Percentiles rank a stretch among this genome's conserved stretches.
These are phyloP conservation scores for Rostratula benghalensis DNA, from an alignment of 2,113 vertebrate species.

Conservation along the genomic window DNA sequence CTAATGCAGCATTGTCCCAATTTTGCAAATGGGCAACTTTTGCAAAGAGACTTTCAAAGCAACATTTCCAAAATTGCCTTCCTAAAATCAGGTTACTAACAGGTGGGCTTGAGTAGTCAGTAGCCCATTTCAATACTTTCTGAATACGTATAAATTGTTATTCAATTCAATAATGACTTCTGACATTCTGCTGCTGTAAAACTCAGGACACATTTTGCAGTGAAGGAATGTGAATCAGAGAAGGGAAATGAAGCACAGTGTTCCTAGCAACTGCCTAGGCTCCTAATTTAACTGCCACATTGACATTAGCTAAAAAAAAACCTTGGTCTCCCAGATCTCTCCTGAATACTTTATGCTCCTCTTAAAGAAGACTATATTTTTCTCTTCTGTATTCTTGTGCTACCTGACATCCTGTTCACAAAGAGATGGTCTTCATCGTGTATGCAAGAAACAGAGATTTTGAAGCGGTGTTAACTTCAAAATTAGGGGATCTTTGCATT, in stretches of 20 bases:
- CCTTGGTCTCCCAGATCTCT: neutral
- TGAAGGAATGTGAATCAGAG: neutral
- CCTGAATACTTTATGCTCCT: neutral
- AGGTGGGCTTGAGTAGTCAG: neutral
- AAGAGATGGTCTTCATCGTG: neutral
- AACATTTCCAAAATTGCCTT: neutral
- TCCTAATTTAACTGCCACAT: neutral
- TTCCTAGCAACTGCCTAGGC: neutral
- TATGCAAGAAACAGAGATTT: neutral
- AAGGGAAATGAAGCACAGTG: neutral
- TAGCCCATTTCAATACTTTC: neutral
- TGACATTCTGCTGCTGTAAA: neutral
- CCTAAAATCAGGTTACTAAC: neutral
- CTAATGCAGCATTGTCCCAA: neutral
- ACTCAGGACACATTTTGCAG: neutral
- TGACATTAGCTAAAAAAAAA: neutral
- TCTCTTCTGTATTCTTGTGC: neutral
- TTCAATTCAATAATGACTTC: neutral
- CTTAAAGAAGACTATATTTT: neutral
- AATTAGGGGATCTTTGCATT: neutral
- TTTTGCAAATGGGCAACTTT: neutral
- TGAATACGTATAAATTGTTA: neutral
- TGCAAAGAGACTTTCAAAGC: neutral
- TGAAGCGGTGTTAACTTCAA: neutral
- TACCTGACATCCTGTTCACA: neutral